Base-by-base conservation (phyloP, 2,797 vertebrate genomes). In the Alexandromys oeconomus region DNA sequence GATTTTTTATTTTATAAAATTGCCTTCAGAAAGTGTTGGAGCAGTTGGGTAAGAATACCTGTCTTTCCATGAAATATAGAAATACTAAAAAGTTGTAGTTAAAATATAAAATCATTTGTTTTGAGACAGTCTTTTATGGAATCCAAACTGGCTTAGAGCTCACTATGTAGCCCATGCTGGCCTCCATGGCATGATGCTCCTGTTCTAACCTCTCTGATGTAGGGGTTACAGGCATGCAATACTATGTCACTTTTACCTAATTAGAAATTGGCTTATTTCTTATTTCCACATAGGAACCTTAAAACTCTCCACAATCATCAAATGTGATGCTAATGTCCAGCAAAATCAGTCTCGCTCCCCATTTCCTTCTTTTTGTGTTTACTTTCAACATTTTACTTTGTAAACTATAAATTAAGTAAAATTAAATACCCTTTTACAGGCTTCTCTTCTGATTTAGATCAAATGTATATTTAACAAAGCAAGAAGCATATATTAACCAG, bases 381-480 rank as follows among this genome's bases (percentile, higher is more conserved):
- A 91, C 15, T 96, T 96, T 95, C 23, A 92, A 71, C 8, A 94
- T 74, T 96, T 93, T 86, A 87, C 67, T 94, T 94, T 88, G 81
- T 82, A 89, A 81, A 81, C 85, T 87, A 2, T 51, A 93, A 95
- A 71, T 85, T 85, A 96, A 93, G 84, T 81, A 25, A 59, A 59
- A 59, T 59, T 8, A 59, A 59, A 59, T 23, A 59, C 19, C 25
- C 27, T 57, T 92, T 92, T 19, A 67, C 65, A 67, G 27, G 14
- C 6, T 76, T 95, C 27, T n/a, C 8, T 91, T 89, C 48, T 67
- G 69, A n/a, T 77, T 29, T 40, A 71, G 91, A 69, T 31, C 15
- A 95, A 76, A 89, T 84, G 29, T 46, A 43, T 54, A 15, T 12
- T 96, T 85, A 87, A 51, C 23, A 95, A 90, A 87, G 82, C 82